Conservation (phyloP, 2,113 vertebrate species). For the Triplophysa siluroides region DNA sequence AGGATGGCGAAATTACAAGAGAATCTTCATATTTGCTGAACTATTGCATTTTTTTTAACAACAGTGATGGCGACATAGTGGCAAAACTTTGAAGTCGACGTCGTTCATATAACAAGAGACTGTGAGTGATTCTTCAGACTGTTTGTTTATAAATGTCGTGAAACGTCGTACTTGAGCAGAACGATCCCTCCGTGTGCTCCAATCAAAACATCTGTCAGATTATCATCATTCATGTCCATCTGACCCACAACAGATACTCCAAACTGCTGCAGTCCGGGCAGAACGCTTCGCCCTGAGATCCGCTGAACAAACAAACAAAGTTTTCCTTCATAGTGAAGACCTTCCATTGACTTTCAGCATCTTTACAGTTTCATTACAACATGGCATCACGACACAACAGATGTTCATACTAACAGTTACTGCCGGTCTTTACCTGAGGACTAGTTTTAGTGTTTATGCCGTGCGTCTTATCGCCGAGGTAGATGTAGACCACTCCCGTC, state of each 20-base stretch:
- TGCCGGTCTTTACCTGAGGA: conserved; percentile 49
- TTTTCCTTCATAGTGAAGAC: no score
- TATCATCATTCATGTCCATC: conserved; percentile 76
- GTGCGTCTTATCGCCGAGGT: conserved; percentile 65
- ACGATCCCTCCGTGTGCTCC: conserved; percentile 74
- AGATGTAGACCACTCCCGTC: conserved; percentile 81
- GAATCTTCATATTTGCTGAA: no score
- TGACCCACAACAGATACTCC: conserved; percentile 78
- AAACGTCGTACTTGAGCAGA: conserved; percentile 74
- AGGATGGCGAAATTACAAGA: no score
- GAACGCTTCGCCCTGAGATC: conserved; percentile 64
- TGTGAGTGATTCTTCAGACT: not conserved
- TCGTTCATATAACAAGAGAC: not conserved
- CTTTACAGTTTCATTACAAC: no score
- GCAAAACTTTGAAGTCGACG: not conserved
- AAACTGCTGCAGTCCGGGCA: conserved; percentile 69
- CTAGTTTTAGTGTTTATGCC: conserved; percentile 62
- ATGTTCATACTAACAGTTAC: no score
- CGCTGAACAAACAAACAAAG: conserved; percentile 65
- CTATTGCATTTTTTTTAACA: no score
- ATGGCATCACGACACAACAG: no score
- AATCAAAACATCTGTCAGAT: conserved; percentile 74
- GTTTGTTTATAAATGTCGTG: not conserved
- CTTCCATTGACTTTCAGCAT: no score
- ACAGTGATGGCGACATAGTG: no score